Percentiles rank a stretch among this genome's conserved stretches.
Evolutionary conservation across 2,113 vertebrate species (phyloP).

Genomic region (Barbus barbus): DNA sequence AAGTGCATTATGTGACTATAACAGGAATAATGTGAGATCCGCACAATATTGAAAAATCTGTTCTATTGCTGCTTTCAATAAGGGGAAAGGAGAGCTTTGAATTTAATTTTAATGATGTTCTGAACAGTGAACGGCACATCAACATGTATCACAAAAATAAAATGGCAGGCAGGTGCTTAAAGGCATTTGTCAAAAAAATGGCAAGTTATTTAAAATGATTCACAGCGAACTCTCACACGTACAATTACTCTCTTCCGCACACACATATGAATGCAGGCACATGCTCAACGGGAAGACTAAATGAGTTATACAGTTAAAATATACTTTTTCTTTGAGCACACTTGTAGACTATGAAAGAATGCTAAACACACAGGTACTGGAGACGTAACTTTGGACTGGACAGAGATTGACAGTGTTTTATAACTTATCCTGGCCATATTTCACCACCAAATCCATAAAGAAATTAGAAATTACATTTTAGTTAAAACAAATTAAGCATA

Average conservation of each 20-base stretch:
- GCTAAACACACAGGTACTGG: background rate
- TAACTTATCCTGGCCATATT: background rate
- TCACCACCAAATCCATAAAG: background rate
- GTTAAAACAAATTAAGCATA: too few species aligned
- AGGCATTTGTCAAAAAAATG: constrained; percentile 65
- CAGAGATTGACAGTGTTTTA: background rate
- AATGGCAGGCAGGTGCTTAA: constrained; percentile 73
- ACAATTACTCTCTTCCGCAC: too few species aligned
- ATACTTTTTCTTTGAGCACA: background rate
- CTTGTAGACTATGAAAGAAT: too few species aligned
- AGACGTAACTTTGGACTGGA: background rate
- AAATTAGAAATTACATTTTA: too few species aligned
- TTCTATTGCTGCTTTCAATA: constrained; percentile 27
- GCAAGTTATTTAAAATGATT: constrained; percentile 47
- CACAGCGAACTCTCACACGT: constrained; percentile 62
- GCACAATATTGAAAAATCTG: background rate
- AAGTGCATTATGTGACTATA: background rate
- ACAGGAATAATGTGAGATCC: background rate
- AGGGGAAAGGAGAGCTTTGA: constrained; percentile 52
- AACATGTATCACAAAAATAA: constrained; percentile 64
- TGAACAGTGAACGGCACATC: constrained; percentile 56
- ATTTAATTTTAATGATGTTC: constrained; percentile 68
- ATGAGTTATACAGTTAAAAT: background rate
- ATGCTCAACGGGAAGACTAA: background rate
- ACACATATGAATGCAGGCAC: constrained; percentile 6